Evolutionary conservation across 2,797 vertebrate species (phyloP).

Genomic region (Silurus aristotelis): DNA sequence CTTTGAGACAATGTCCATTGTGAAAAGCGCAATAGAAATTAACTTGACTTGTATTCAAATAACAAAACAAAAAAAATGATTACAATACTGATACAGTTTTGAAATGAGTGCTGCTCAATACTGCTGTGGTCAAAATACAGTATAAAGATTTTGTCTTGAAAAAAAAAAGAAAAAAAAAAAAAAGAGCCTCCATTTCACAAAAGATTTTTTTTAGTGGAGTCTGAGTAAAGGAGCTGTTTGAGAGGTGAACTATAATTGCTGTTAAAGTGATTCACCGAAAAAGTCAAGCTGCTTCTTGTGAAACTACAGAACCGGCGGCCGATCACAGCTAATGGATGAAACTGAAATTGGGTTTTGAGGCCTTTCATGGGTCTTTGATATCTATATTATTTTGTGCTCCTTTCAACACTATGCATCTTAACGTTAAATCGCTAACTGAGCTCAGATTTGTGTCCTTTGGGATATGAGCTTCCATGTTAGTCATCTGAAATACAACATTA

Average conservation of each 20-base stretch:
- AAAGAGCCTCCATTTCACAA: too few species aligned
- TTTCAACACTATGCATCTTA: background rate
- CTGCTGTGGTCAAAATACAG: too few species aligned
- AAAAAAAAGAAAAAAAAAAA: too few species aligned
- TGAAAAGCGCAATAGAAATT: too few species aligned
- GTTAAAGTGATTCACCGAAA: background rate
- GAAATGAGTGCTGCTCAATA: too few species aligned
- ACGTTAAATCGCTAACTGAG: background rate
- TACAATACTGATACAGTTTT: too few species aligned
- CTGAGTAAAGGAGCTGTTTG: background rate
- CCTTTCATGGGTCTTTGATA: background rate
- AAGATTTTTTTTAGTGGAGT: background rate
- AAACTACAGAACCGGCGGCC: background rate
- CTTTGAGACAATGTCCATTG: too few species aligned
- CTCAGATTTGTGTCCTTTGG: background rate
- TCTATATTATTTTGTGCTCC: background rate
- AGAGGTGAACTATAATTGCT: background rate
- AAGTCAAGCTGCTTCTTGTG: background rate
- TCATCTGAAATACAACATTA: background rate
- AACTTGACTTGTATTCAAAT: too few species aligned
- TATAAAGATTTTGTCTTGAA: too few species aligned
- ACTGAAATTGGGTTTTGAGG: background rate
- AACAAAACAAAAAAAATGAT: too few species aligned
- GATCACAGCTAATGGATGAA: background rate
- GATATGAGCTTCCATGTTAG: background rate